Conservation (phyloP, 2,888 invertebrate genomes). For the Acanthosoma haemorrhoidale region DNA sequence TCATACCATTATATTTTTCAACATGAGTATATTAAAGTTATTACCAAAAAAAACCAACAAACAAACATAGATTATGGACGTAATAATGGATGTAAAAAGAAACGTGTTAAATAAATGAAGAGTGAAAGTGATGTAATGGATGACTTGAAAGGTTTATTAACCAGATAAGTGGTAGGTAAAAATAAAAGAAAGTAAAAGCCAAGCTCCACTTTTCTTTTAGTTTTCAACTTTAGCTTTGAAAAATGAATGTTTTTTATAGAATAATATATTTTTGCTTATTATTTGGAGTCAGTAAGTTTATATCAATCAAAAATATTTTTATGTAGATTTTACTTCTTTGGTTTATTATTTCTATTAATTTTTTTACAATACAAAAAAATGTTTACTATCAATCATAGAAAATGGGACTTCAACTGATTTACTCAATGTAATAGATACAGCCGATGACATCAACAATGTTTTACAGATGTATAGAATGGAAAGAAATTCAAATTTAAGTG, state of each 20-base stretch:
- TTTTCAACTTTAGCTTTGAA: neutral
- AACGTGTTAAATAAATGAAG: neutral
- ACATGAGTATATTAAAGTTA: no score
- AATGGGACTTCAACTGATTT: neutral
- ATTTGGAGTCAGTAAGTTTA: neutral
- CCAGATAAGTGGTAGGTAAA: neutral
- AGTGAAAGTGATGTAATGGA: neutral
- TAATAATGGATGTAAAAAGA: no score
- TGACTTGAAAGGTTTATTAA: constrained; percentile 1
- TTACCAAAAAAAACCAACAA: no score
- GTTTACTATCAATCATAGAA: neutral
- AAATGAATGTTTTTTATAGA: neutral
- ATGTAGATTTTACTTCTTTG: neutral
- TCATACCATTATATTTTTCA: no score
- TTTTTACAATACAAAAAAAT: neutral
- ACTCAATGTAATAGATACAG: neutral
- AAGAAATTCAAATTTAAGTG: neutral
- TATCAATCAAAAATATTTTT: neutral
- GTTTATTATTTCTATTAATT: neutral
- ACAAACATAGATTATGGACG: no score
- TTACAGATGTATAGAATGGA: neutral
- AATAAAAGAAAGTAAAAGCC: neutral
- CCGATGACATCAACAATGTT: neutral
- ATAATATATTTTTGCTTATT: neutral
- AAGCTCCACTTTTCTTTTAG: neutral